These are phyloP conservation scores for Escarpia spicata DNA, from an alignment of 2,888 invertebrate genomes.

Conservation along the genomic window DNA sequence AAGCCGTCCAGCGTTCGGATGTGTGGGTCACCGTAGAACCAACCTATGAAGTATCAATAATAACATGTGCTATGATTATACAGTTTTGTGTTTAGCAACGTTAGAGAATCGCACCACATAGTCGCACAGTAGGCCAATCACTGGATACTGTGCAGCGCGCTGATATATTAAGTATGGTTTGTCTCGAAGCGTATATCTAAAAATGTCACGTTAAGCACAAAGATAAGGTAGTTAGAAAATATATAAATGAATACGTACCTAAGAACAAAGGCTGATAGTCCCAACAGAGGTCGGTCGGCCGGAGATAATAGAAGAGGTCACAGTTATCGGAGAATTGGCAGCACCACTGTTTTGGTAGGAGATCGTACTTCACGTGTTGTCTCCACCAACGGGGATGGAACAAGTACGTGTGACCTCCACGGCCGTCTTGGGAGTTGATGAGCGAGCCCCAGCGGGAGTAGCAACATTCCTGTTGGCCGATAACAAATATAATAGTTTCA, in stretches of 20 bases:
- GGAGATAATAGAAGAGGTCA: background rate
- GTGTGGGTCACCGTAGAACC: slow-evolving; percentile 23
- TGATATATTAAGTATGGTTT: no score
- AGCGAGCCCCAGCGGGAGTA: slow-evolving; percentile 25
- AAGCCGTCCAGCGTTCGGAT: slow-evolving; percentile 5
- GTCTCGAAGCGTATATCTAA: no score
- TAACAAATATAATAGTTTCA: background rate
- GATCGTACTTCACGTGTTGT: slow-evolving; percentile 19
- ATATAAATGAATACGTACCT: background rate
- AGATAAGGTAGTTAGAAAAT: no score
- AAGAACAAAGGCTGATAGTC: background rate
- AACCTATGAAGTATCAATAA: background rate
- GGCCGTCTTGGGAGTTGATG: background rate
- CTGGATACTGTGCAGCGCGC: no score
- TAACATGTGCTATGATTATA: no score
- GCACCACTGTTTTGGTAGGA: slow-evolving; percentile 22
- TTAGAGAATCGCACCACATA: no score
- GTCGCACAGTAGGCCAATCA: no score
- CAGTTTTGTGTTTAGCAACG: no score
- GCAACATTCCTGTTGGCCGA: slow-evolving; percentile 25
- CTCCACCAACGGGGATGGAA: slow-evolving; percentile 13
- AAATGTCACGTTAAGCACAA: no score
- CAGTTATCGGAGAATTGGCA: slow-evolving; percentile 22
- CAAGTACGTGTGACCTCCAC: slow-evolving; percentile 25
- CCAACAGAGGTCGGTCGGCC: background rate